Evolutionary conservation across 2,797 vertebrate genomes (phyloP).

Genomic region (Sebastes oblongus): DNA sequence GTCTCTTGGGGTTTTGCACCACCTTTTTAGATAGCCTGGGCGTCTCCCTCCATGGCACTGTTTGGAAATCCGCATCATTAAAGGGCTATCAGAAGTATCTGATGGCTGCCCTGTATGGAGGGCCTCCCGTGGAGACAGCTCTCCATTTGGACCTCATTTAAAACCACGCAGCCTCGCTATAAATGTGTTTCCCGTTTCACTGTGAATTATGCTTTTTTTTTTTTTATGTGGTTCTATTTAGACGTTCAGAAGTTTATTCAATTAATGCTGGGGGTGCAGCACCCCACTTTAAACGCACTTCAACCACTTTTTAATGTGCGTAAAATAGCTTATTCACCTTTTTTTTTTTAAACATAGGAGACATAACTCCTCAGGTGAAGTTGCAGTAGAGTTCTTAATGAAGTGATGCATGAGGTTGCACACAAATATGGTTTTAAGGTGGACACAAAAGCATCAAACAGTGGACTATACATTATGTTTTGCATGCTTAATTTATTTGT

Average conservation of each 20-base stretch:
- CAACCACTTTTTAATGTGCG: slow-evolving; percentile 24
- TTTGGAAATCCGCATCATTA: slow-evolving; percentile 64
- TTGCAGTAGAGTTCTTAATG: background rate
- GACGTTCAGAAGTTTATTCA: slow-evolving; percentile 52
- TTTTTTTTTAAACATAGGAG: background rate
- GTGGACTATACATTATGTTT: background rate
- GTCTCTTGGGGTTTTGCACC: slow-evolving; percentile 44
- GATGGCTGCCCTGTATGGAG: slow-evolving; percentile 34
- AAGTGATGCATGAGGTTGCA: background rate
- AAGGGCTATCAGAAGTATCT: slow-evolving; percentile 63
- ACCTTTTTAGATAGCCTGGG: slow-evolving; percentile 49
- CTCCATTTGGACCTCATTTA: slow-evolving; percentile 70
- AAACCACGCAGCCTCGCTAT: slow-evolving; percentile 34
- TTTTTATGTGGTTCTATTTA: slow-evolving; percentile 36
- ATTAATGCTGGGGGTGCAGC: slow-evolving; percentile 19
- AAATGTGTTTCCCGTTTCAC: slow-evolving; percentile 57
- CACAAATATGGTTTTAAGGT: background rate
- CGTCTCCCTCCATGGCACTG: slow-evolving; percentile 35
- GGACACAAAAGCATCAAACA: background rate
- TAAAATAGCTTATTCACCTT: slow-evolving; percentile 28
- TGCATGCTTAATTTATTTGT: background rate
- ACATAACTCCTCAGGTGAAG: background rate
- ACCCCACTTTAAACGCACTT: slow-evolving; percentile 28
- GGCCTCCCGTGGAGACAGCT: slow-evolving; percentile 64
- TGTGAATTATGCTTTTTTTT: slow-evolving; percentile 45